Evolutionary conservation across 2,888 invertebrate species (phyloP).

Genomic region (Caenorhabditis sp.): DNA sequence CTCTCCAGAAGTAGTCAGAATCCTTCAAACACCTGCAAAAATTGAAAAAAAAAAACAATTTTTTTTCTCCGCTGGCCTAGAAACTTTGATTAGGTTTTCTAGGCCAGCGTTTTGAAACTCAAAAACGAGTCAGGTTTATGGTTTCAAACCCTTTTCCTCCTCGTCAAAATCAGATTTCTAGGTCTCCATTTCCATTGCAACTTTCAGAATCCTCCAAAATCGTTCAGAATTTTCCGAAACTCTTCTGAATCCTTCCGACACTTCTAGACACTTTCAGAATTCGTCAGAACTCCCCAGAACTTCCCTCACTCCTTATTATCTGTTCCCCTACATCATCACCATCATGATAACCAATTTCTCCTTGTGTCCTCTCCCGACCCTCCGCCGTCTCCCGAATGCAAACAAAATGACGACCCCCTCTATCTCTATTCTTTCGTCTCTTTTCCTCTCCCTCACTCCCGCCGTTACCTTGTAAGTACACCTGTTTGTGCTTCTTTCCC

Average conservation of each 20-base stretch:
- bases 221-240: too few species aligned
- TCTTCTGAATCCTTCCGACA: too few species aligned
- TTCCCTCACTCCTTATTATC: neutral
- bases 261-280: neutral
- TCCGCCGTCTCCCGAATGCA: neutral
- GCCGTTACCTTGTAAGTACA: constrained; percentile 11
- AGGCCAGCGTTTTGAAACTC: too few species aligned
- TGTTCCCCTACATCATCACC: neutral
- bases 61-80: too few species aligned
- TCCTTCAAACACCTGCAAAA: too few species aligned
- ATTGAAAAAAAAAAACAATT: too few species aligned
- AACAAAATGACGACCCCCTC: neutral
- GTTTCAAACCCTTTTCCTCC: too few species aligned
- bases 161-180: neutral
- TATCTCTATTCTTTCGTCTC: neutral
- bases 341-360: constrained; percentile 7
- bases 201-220: neutral
- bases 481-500: neutral
- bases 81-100: too few species aligned
- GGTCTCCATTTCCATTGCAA: neutral
- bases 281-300: neutral
- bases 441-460: neutral
- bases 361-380: neutral
- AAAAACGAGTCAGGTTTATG: too few species aligned
- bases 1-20: too few species aligned